These are phyloP conservation scores for Hylia prasina DNA, from an alignment of 2,113 vertebrate species.

Conservation along the genomic window DNA sequence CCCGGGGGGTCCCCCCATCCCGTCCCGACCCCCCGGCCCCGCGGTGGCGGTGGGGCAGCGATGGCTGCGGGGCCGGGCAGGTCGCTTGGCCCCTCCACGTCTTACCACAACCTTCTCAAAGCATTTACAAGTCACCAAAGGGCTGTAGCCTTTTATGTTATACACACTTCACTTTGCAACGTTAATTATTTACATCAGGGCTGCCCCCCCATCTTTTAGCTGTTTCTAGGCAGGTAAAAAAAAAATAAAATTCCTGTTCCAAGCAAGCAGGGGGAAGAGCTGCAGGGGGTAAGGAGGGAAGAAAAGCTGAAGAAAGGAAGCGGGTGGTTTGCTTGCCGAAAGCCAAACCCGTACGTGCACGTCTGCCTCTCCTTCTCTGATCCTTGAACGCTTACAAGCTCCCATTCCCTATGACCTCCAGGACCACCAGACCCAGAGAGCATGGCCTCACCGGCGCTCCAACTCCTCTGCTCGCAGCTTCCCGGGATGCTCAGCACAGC, in stretches of 20 bases:
- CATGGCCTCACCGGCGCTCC: neutral
- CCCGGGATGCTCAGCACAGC: neutral
- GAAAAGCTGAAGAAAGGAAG: constrained; percentile 58
- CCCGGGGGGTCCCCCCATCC: neutral
- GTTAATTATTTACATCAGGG: constrained; percentile 75
- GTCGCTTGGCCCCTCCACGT: constrained; percentile 69
- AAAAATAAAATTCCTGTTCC: neutral
- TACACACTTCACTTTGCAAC: constrained; percentile 73
- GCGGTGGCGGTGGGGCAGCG: constrained; percentile 51
- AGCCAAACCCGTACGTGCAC: neutral
- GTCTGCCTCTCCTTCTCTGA: constrained; percentile 28
- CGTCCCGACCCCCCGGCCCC: neutral
- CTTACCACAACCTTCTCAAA: constrained; percentile 67
- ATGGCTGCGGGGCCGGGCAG: constrained; percentile 56
- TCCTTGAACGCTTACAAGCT: constrained; percentile 32
- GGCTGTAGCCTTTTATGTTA: constrained; percentile 70
- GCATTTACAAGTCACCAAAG: constrained; percentile 76
- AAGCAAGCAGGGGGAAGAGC: constrained; percentile 43
- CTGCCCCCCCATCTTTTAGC: neutral
- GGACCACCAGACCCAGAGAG: neutral
- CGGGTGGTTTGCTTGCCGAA: constrained; percentile 42
- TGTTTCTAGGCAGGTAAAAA: constrained; percentile 59
- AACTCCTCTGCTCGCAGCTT: neutral
- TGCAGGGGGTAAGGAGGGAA: neutral
- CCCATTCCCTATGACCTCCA: neutral